Base-by-base conservation (phyloP, 2,888 invertebrate species). In the Tillus elongatus region DNA sequence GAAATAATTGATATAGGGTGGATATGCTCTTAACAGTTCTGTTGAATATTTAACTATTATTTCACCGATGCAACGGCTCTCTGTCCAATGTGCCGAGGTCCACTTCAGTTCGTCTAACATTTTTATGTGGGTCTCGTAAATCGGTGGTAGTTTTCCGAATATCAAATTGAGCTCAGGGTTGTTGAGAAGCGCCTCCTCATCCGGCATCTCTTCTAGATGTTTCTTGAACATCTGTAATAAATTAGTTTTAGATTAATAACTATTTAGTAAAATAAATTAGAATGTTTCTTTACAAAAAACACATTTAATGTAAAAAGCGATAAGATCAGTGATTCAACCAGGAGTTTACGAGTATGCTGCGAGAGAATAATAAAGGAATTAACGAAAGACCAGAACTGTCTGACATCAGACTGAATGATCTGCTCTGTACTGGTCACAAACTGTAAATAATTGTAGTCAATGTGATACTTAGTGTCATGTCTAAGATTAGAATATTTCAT, bases 1-100 rank as follows among this genome's bases (percentile, higher is more conserved):
- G 66, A 95, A 96, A 70, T 89, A 96, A 70, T 98, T 98, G 37
- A 98, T 87, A 69, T 93, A 98, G 12, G 95, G 92, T 43, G 96
- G 96, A 70, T 98, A 98, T 1, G 92, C 89, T 67, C 89, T 92
- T 49, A 86, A 76, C 61, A 97, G 73, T 57, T 87, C 90, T 36
- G 85, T 82, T 36, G 87, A 83, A 70, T 88, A 87, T 61, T 83
- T 82, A 6, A 54, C 52, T 14, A 95, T 84, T 51, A 95, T 81
- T 58, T 86, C 80, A 4, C 95, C 96, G 35, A 66, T 58, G 41
- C 60, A 57, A 24, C 53, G 54, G 56, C 92, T 89, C 61, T 96
- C 95, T 44, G 78, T 78, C 92, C 93, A 96, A 60, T 82, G 77
- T 44, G 79, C 72, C 39, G 82, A 73, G 38, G 81, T 71, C 56